Evolutionary conservation across 1,140 invertebrate genomes (phyloP).

Genomic region (Leptinotarsa defecta): DNA sequence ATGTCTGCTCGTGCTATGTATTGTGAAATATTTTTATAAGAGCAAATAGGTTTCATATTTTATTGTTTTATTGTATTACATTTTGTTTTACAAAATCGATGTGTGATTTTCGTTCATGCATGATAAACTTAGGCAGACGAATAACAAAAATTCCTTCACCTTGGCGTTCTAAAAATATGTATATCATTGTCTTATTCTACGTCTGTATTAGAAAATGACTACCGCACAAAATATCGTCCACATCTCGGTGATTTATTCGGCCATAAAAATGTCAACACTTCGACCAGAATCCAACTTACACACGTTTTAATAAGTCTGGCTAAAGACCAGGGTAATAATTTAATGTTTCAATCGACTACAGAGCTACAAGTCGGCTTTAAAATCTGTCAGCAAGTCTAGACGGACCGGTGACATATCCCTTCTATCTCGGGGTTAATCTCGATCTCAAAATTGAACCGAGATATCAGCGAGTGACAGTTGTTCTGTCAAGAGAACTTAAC

Average conservation of each 20-base stretch:
- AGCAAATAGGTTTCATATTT: too few species aligned
- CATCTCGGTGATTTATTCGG: constrained; percentile 3
- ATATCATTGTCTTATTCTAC: not conserved
- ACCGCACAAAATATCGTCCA: constrained; percentile 11
- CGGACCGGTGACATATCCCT: constrained; percentile 20
- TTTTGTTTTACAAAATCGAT: too few species aligned
- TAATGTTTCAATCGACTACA: constrained; percentile 24
- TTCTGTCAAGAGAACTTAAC: constrained; percentile 40
- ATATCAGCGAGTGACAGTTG: constrained; percentile 33
- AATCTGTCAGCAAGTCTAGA: constrained; percentile 31
- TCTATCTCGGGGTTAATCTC: constrained; percentile 26
- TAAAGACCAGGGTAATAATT: constrained; percentile 17
- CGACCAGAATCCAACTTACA: constrained; percentile 14
- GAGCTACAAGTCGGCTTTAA: constrained; percentile 16
- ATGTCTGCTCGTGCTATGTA: too few species aligned
- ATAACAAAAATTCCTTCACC: too few species aligned
- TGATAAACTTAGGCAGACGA: too few species aligned
- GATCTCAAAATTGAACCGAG: constrained; percentile 32
- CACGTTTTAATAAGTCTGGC: constrained; percentile 12
- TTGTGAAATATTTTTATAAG: too few species aligned
- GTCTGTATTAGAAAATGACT: not conserved
- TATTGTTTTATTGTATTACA: too few species aligned
- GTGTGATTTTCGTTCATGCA: too few species aligned
- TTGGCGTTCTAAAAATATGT: too few species aligned
- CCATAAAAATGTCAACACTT: constrained; percentile 15